Base-by-base conservation (phyloP, 2,797 vertebrate genomes). In the Ctenopoma multispine region DNA sequence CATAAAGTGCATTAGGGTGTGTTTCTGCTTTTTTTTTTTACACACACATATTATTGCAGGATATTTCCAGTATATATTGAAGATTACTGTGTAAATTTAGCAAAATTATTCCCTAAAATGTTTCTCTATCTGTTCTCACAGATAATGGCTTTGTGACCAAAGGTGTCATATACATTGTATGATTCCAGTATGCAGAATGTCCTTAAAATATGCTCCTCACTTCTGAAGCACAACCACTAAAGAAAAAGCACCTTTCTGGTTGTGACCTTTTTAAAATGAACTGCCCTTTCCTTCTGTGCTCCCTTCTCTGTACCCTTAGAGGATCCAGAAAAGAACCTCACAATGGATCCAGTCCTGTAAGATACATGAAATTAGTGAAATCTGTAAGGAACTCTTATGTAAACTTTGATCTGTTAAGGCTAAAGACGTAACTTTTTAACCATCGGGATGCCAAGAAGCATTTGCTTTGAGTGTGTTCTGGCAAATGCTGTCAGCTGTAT, bases 401-500 rank as follows among this genome's bases (percentile, higher is more conserved):
- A 47, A 40, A 63, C 21, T 67, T 47, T 63, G 27, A 29, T 48
- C 13, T 69, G 27, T 69, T 31, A 27, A 41, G 44, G 62, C 62
- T 36, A 23, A 23, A 40, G 36, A 59, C 27, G 47, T 46, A 53
- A 64, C 58, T 48, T 77, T 80, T 76, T 46, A 84, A 77, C 75
- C 47, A 21, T 46, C 18, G 5, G 49, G 72, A 81, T 80, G 87
- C 79, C 79, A 75, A n/a, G 56, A 69, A 49, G 29, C 76, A 67
- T 90, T 91, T 86, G 69, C 75, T 75, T 87, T 66, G 65, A 63
- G 75, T 55, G 90, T 93, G 92, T 94, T 94, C 94, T 92, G 85
- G 95, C 95, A 94, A 96, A 96, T 90, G 93, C 94, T 94, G 95
- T 96, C 96, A 96, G 95, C 92, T 92, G 92, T 91, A 92, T 95